Conservation (phyloP, 1,140 invertebrate species). For the Manduca sexta region DNA sequence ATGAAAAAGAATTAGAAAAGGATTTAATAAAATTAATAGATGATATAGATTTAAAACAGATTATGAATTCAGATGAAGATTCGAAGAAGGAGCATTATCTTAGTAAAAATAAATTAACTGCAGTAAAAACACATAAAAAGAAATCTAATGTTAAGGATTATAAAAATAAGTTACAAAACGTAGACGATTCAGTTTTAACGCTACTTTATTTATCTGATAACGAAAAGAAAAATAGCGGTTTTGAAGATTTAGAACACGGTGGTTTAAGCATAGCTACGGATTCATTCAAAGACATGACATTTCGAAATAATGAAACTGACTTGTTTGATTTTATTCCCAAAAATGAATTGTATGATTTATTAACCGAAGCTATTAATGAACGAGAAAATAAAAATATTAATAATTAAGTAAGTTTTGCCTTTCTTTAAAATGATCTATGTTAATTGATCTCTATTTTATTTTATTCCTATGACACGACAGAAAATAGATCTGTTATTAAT, state of each 20-base stretch:
- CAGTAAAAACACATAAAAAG: no score
- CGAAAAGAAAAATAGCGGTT: constrained; percentile 18
- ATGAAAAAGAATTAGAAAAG: constrained; percentile 7
- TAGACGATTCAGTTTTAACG: constrained; percentile 27
- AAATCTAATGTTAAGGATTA: constrained; percentile 1
- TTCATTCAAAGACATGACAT: constrained; percentile 27
- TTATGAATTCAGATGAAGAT: constrained; percentile 19
- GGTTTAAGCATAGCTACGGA: constrained; percentile 25
- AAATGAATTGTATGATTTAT: constrained; percentile 24
- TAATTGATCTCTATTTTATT: no score
- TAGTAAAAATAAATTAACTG: constrained; percentile 1
- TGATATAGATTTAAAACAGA: constrained; percentile 29
- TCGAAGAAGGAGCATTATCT: constrained; percentile 3
- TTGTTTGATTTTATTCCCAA: constrained; percentile 13
- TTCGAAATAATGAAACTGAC: constrained; percentile 17
- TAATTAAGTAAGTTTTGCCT: not conserved
- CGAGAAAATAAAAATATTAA: constrained; percentile 17
- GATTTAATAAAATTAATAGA: constrained; percentile 23
- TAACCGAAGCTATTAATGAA: constrained; percentile 28
- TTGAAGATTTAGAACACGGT: constrained; percentile 3
- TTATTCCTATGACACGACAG: no score
- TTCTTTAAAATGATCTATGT: no score
- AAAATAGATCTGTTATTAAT: no score
- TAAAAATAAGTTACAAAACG: not conserved
- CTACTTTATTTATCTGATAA: constrained; percentile 32